phyloP scores from a whole-genome alignment of 1,140 invertebrate species.

The Rhizoglyphus robini region DNA sequence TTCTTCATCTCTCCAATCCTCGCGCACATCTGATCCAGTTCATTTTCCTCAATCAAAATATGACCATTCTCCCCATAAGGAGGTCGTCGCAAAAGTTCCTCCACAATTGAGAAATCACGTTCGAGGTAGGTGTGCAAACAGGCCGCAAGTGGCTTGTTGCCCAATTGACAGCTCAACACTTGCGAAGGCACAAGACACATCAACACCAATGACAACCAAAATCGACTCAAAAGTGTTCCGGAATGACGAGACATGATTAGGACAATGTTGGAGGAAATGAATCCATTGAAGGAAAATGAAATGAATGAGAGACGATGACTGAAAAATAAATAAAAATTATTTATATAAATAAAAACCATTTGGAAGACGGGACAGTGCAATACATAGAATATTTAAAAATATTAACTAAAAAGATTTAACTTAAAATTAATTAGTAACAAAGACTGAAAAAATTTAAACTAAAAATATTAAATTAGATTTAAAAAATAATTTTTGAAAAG shows the following conservation, averaged over 20 bases:
- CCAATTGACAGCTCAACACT: not conserved
- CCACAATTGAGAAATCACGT: conserved; percentile 7
- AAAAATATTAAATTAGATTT: no score
- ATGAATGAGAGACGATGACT: not conserved
- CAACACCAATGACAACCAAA: not conserved
- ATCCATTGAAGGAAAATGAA: not conserved
- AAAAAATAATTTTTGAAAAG: no score
- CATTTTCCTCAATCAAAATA: conserved; percentile 8
- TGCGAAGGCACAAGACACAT: not conserved
- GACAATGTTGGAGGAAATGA: not conserved
- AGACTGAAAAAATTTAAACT: no score
- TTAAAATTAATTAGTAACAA: no score
- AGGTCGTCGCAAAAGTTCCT: conserved; percentile 3
- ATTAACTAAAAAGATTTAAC: no score
- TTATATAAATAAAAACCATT: no score
- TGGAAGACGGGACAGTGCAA: no score
- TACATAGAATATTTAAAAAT: no score
- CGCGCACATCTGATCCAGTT: not conserved
- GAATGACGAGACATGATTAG: no score
- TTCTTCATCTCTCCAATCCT: not conserved
- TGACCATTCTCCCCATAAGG: conserved; percentile 10
- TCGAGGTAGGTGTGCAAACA: conserved; percentile 8
- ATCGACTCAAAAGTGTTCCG: no score
- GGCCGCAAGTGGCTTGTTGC: not conserved
- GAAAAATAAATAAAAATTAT: not conserved